Base-by-base conservation (phyloP, 2,888 invertebrate species). In the Apodemia hepburni region DNA sequence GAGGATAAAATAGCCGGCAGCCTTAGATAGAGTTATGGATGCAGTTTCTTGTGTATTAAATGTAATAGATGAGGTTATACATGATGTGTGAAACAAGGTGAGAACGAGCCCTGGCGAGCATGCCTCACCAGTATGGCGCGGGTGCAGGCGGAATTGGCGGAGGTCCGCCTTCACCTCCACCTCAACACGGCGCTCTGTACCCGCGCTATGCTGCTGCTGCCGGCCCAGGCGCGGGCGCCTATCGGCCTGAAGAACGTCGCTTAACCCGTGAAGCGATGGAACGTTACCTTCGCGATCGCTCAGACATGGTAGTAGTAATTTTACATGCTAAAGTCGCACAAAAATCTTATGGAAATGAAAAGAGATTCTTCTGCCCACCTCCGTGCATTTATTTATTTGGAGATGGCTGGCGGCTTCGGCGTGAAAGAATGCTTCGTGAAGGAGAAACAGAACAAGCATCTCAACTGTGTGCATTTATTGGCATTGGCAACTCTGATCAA, bases 251-350 rank as follows among this genome's bases (percentile, higher is more conserved):
- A 81, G 97, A 97, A 81, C 96, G 97, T 77, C 92, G 96, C 65
- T 93, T 97, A 70, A 97, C 97, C 35, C 93, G 97, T 65, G 98
- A 98, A 74, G 97, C 98, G 49, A 99, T 99, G 99, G 97, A 98
- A 83, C 95, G 97, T 64, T 99, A 99, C 84, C 93, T 99, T 74
- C 94, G 97, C 64, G 98, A 98, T 80, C 94, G 98, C 73, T 97
- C 97, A 74, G 98, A 98, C 84, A 98, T 98, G 97, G 96, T 98
- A 27, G 96, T 99, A 65, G 98, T 99, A 61, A 99, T 99, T 75
- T 93, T 99, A 64, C 99, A 99, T 88, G 99, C 99, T 59, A 99
- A 99, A 93, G 99, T 99, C 60, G 99, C 99, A 42, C 99, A 99
- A 87, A 99, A 99, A 82, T 99, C 99, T 0, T 99, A 99, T 81